Evolutionary conservation across 2,888 invertebrate genomes (phyloP).

Genomic region (Phorcus lineatus): DNA sequence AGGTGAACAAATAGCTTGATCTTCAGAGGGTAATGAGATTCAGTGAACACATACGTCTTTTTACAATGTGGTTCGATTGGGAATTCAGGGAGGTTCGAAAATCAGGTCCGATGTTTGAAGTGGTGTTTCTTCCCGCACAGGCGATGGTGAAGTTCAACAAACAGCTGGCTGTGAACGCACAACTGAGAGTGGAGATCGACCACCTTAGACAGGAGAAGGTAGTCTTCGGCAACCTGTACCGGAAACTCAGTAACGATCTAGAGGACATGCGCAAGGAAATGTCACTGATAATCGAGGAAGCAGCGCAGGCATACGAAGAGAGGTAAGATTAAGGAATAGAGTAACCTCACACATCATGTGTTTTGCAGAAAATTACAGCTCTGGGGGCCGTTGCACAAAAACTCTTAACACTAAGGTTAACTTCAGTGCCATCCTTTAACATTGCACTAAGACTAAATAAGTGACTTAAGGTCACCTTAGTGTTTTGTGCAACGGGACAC

Average conservation of each 20-base stretch:
- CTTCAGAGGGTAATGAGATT: too few relatives aligned
- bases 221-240: slow-evolving; percentile 88
- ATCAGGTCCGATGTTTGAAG: not conserved
- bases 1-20: slow-evolving; percentile 37
- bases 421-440: too few relatives aligned
- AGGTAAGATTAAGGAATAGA: slow-evolving; percentile 78
- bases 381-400: too few relatives aligned
- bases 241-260: slow-evolving; percentile 83
- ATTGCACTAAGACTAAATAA: too few relatives aligned
- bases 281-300: slow-evolving; percentile 88
- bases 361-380: too few relatives aligned
- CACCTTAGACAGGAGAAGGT: slow-evolving; percentile 86
- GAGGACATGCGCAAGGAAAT: slow-evolving; percentile 87
- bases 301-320: slow-evolving; percentile 91
- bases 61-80: too few relatives aligned
- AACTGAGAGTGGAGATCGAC: slow-evolving; percentile 85
- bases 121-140: slow-evolving; percentile 37
- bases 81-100: too few relatives aligned
- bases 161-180: slow-evolving; percentile 59
- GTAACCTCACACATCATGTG: too few relatives aligned
- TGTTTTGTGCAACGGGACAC: too few relatives aligned
- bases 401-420: too few relatives aligned
- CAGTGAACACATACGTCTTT: too few relatives aligned
- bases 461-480: too few relatives aligned
- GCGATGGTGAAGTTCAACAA: slow-evolving; percentile 64